These are phyloP conservation scores for Tenebrosternarchus preto DNA, from an alignment of 2,113 vertebrate species.

Conservation along the genomic window DNA sequence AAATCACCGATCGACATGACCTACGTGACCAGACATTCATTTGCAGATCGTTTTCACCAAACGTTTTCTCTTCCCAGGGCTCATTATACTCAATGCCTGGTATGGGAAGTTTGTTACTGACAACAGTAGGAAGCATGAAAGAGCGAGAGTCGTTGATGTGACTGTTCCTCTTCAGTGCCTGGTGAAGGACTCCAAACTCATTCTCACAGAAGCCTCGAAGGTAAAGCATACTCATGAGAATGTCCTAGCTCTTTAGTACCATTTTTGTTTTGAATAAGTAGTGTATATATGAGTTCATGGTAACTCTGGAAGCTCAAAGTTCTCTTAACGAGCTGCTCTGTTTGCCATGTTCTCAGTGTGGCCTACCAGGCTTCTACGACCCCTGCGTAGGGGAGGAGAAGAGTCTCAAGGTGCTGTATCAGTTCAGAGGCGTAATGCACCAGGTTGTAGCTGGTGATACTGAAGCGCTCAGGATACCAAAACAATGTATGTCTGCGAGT, in stretches of 20 bases:
- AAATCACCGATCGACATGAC: conserved; percentile 21
- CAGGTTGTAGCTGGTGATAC: conserved; percentile 91
- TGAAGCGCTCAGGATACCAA: conserved; percentile 97
- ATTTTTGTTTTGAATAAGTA: neutral
- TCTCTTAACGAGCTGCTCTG: conserved; percentile 8
- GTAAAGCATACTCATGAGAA: conserved; percentile 64
- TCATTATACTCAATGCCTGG: conserved; percentile 96
- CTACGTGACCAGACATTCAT: neutral
- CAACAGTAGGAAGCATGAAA: conserved; percentile 88
- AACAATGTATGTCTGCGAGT: conserved; percentile 88
- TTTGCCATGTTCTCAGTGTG: conserved; percentile 74
- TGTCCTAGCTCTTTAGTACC: too few relatives aligned
- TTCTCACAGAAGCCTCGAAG: conserved; percentile 96
- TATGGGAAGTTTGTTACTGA: conserved; percentile 98
- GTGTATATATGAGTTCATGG: neutral
- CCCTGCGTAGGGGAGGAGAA: conserved; percentile 97
- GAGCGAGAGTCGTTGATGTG: conserved; percentile 94
- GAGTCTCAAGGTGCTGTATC: conserved; percentile 96
- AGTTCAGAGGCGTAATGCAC: conserved; percentile 96
- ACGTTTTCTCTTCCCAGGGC: conserved; percentile 71
- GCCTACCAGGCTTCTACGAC: conserved; percentile 97
- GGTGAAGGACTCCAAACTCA: conserved; percentile 97
- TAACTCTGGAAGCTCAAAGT: neutral
- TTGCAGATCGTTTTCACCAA: conserved; percentile 11
- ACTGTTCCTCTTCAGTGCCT: conserved; percentile 96